Conservation (phyloP, 2,113 vertebrate genomes). For the Microcebus murinus region DNA sequence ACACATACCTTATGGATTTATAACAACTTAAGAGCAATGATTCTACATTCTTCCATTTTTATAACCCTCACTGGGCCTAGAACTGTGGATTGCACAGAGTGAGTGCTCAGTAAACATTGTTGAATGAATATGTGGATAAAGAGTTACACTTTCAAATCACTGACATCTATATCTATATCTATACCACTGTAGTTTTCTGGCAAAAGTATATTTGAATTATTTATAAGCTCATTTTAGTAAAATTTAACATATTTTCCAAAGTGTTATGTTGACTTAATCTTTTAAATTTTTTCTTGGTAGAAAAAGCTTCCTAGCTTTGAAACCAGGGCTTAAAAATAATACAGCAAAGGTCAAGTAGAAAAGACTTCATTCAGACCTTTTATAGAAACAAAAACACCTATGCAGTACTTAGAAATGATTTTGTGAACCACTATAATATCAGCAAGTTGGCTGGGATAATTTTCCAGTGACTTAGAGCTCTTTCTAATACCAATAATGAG, state of each 20-base stretch:
- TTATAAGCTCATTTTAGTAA: constrained; percentile 25
- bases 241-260: constrained; percentile 34
- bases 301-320: constrained; percentile 44
- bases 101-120: background rate
- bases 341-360: constrained; percentile 10
- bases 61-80: background rate
- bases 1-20: background rate
- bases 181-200: background rate
- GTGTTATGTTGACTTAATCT: constrained; percentile 4
- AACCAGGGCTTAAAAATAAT: constrained; percentile 50
- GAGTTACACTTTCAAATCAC: background rate
- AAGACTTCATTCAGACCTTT: constrained; percentile 33
- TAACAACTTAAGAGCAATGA: background rate
- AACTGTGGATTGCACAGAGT: background rate
- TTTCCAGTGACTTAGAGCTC: constrained; percentile 27
- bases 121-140: background rate
- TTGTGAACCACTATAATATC: constrained; percentile 6
- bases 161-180: background rate
- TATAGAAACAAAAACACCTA: constrained; percentile 46
- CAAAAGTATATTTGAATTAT: constrained; percentile 40
- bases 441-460: background rate
- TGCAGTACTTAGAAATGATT: background rate
- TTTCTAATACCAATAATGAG: background rate
- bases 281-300: constrained; percentile 29
- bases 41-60: background rate